phyloP scores from a whole-genome alignment of 2,888 invertebrate genomes.

The Idaea biselata region DNA sequence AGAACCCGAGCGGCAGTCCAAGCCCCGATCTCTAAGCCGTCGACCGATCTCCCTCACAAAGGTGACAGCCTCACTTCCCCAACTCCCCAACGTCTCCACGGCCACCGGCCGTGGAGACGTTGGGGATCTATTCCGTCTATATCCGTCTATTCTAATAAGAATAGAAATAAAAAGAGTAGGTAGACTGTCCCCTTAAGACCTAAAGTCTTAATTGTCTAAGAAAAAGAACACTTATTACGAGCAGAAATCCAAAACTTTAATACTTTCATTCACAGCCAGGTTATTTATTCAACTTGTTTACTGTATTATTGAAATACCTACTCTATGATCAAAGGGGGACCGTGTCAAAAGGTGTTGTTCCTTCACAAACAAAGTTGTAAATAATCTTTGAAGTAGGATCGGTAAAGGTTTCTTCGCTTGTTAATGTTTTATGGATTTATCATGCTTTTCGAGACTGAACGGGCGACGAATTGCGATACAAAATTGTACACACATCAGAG shows the following conservation, averaged over 20 bases:
- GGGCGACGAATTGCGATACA: background rate
- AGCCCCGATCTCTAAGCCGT: too few species aligned
- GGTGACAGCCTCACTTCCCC: too few species aligned
- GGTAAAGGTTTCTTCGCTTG: slow-evolving; percentile 6
- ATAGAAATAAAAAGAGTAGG: too few species aligned
- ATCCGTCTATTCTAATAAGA: too few species aligned
- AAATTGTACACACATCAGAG: background rate
- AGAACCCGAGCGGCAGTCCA: too few species aligned
- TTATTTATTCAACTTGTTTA: slow-evolving; percentile 26
- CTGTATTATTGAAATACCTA: slow-evolving; percentile 21
- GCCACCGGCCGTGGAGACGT: too few species aligned
- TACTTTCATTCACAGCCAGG: slow-evolving; percentile 10
- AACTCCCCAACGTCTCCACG: too few species aligned
- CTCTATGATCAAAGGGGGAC: slow-evolving; percentile 24
- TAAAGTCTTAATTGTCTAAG: too few species aligned
- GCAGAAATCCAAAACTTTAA: slow-evolving; percentile 11
- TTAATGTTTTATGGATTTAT: slow-evolving; percentile 8
- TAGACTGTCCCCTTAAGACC: too few species aligned
- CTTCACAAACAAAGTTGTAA: slow-evolving; percentile 20
- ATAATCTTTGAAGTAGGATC: slow-evolving; percentile 21
- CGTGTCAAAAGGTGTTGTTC: slow-evolving; percentile 19
- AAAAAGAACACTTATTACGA: too few species aligned
- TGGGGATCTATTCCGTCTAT: too few species aligned
- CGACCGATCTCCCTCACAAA: too few species aligned
- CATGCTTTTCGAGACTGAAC: slow-evolving; percentile 6